Evolutionary conservation across 2,888 invertebrate genomes (phyloP), one percentile per base, ranked within the genome.

Genomic region (Hylaea fasciaria): DNA sequence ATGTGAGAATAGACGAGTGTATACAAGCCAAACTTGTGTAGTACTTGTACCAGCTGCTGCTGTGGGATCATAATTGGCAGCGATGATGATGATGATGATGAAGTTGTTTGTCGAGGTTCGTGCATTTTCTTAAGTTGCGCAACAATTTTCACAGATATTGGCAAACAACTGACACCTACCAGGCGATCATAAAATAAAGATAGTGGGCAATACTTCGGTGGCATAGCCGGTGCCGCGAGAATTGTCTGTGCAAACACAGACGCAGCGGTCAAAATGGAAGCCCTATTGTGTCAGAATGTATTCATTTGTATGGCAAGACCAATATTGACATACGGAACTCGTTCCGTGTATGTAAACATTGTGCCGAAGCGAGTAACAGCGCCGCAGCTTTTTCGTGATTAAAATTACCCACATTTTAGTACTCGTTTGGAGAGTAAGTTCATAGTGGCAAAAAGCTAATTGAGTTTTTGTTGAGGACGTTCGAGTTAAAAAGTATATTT

Each of bases 281-380:
- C 80, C 75, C 81, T 77, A 86, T 91, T 91, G 89, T 91, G 84
- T 84, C 86, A 88, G 84, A 88, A 89, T 89, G 90, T 91, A 91
- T 91, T 90, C 90, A 91, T 91, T 91, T 91, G 91, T 91, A 89
- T 87, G 85, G 89, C 78, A 85, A 85, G 81, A 79, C 78, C 78
- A 91, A 92, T 91, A 90, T 91, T 91, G 87, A 91, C 89, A 69
- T 79, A 82, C 69, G 77, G 78, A 91, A 91, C 91, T 88, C 83
- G 91, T 91, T 90, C 77, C 81, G 77, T 81, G 74, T 72, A 76
- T 74, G 87, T 87, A 86, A 88, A 89, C 82, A 89, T 79, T 80
- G 80, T 72, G 70, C 65, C 66, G 69, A 65, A 67, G 59, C 71
- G 73, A 71, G 72, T 76, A 76, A 74, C 70, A 66, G 70, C 69